phyloP scores from a whole-genome alignment of 2,797 vertebrate species.

The Hapalemur alaotrensis region DNA sequence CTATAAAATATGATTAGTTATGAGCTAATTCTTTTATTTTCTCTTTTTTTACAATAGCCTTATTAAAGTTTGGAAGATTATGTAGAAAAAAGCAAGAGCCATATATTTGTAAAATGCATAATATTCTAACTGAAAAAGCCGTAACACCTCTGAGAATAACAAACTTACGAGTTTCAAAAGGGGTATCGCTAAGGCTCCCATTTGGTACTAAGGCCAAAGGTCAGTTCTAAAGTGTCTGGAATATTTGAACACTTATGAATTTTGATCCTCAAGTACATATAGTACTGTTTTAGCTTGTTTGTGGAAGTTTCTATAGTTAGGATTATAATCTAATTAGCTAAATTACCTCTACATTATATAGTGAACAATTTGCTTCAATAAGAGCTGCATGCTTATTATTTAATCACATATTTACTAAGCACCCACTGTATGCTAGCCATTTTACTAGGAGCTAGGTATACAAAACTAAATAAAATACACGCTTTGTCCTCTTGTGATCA shows the following conservation, averaged over 20 bases:
- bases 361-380: not conserved
- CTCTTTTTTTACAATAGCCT: not conserved
- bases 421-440: not conserved
- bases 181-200: not conserved
- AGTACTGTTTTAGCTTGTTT: not conserved
- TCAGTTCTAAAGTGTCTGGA: not conserved
- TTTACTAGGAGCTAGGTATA: not conserved
- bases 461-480: not conserved
- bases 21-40: not conserved
- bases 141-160: not conserved
- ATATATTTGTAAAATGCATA: not conserved
- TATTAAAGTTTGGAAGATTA: not conserved
- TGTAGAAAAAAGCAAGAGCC: not conserved
- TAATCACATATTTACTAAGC: constrained; percentile 32
- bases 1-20: not conserved
- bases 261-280: not conserved
- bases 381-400: not conserved
- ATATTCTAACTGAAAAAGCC: not conserved
- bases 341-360: not conserved
- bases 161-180: not conserved
- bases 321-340: not conserved
- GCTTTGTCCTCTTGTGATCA: not conserved
- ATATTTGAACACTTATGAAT: not conserved
- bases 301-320: not conserved
- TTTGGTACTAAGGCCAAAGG: not conserved